Evolutionary conservation across 2,113 vertebrate species (phyloP).

Genomic region (Cettia cetti): DNA sequence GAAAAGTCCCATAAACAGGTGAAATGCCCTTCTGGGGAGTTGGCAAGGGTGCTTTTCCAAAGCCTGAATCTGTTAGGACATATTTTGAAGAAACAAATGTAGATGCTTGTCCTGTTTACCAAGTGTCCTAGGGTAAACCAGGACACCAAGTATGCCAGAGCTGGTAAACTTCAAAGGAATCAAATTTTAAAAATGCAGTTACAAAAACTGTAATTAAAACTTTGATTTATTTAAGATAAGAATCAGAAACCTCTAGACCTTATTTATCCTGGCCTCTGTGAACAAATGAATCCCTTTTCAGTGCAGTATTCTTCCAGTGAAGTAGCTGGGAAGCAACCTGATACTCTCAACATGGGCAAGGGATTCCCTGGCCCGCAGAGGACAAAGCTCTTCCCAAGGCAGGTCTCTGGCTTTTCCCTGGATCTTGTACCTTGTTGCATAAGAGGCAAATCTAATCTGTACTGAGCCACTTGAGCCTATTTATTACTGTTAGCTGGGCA

Average conservation of each 20-base stretch:
- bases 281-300: neutral
- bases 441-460: slow-evolving; percentile 30
- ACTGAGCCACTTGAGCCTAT: slow-evolving; percentile 53
- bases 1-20: neutral
- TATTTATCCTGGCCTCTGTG: neutral
- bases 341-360: neutral
- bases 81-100: neutral
- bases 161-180: neutral
- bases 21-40: neutral
- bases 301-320: neutral
- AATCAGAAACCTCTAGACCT: neutral
- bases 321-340: neutral
- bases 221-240: neutral
- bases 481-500: slow-evolving; percentile 36
- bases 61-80: neutral
- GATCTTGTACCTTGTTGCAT: slow-evolving; percentile 11
- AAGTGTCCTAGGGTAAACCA: too few species aligned
- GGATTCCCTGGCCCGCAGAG: slow-evolving; percentile 11
- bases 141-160: neutral
- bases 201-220: neutral
- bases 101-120: neutral
- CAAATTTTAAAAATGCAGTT: neutral
- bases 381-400: neutral
- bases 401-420: neutral
- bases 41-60: neutral